A percentile compares a stretch with the other conserved stretches of the same genome.
phyloP scores from a whole-genome alignment of 64 coral and sea anemone species.

The Hydrozoanthus tunicans region DNA sequence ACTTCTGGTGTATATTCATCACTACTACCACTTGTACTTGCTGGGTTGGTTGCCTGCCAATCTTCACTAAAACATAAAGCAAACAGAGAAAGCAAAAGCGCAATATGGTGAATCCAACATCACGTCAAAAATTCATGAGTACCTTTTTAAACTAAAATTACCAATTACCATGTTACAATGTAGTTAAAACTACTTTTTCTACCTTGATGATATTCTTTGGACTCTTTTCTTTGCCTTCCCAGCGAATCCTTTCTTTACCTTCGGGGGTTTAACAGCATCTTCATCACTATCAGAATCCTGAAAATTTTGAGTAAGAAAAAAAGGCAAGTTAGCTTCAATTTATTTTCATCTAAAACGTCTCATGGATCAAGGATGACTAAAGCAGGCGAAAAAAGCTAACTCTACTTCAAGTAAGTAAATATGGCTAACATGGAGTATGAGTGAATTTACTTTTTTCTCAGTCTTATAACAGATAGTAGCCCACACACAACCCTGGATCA shows the following conservation, averaged over 20 bases:
- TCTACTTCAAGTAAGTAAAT: too few relatives aligned
- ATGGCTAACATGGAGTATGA: too few relatives aligned
- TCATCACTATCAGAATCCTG: slow-evolving; percentile 69
- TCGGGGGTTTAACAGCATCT: slow-evolving; percentile 43
- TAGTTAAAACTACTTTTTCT: neutral
- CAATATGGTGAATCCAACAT: too few relatives aligned
- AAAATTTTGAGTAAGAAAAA: neutral
- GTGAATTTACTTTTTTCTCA: too few relatives aligned
- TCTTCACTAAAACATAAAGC: slow-evolving; percentile 66
- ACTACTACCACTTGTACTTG: slow-evolving; percentile 83
- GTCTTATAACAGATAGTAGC: too few relatives aligned
- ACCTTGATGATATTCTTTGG: slow-evolving; percentile 59
- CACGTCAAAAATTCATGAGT: too few relatives aligned
- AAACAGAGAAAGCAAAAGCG: neutral
- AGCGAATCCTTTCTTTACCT: slow-evolving; percentile 23
- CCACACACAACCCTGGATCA: too few relatives aligned
- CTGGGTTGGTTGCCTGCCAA: slow-evolving; percentile 65
- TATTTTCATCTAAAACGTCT: neutral
- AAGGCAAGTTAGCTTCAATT: neutral
- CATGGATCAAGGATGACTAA: neutral
- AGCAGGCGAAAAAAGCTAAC: too few relatives aligned
- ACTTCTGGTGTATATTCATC: slow-evolving; percentile 80
- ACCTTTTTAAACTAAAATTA: too few relatives aligned
- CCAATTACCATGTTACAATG: too few relatives aligned
- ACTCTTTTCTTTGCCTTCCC: slow-evolving; percentile 47